phyloP scores from a whole-genome alignment of 1,140 invertebrate genomes.

The Lepeophtheirus salmonis region DNA sequence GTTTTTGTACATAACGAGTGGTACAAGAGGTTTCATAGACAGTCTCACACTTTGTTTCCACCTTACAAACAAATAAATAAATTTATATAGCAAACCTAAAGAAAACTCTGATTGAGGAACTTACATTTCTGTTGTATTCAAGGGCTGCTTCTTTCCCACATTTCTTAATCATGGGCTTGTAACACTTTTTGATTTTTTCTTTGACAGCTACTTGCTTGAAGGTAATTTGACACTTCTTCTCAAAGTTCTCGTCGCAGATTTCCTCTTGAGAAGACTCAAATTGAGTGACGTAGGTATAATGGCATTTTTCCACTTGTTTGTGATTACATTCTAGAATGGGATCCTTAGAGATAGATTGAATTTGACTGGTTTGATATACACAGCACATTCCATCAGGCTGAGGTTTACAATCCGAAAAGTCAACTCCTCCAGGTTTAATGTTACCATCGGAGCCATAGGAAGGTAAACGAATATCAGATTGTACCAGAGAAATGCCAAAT shows the following conservation, averaged over 20 bases:
- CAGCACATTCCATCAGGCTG: conserved; percentile 16
- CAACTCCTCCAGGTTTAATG: conserved; percentile 9
- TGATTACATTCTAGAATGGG: conserved; percentile 17
- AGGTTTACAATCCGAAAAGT: background rate
- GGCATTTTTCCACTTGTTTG: conserved; percentile 16
- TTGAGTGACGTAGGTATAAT: conserved; percentile 18
- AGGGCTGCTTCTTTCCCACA: background rate
- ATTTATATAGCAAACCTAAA: background rate
- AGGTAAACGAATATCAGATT: background rate
- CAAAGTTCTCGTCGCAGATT: conserved; percentile 18
- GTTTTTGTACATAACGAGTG: conserved; percentile 13
- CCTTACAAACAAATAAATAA: background rate
- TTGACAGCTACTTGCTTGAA: conserved; percentile 14
- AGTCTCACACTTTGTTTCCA: conserved; percentile 6
- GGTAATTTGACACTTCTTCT: conserved; percentile 19
- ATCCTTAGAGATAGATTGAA: conserved; percentile 13
- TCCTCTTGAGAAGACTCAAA: conserved; percentile 16
- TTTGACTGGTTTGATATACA: background rate
- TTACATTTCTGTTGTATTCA: background rate
- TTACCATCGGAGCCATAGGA: background rate
- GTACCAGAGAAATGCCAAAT: background rate
- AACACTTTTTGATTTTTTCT: conserved; percentile 16
- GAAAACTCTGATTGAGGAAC: background rate
- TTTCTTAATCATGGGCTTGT: conserved; percentile 2
- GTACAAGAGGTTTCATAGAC: conserved; percentile 16